phyloP scores from a whole-genome alignment of 2,797 vertebrate species.

The Leontocebus nigricollis region DNA sequence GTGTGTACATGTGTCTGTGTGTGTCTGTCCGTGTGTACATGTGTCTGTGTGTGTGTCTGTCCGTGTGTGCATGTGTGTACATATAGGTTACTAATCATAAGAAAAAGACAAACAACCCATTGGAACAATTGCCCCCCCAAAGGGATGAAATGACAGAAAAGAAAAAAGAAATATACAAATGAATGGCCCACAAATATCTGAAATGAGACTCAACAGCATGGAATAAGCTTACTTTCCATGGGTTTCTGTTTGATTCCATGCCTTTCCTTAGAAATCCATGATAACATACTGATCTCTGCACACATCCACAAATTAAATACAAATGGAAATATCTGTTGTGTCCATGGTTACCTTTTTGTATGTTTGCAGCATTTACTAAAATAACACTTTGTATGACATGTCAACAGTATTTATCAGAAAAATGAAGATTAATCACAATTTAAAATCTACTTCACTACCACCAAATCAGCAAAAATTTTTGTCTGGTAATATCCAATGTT shows the following conservation, averaged over 20 bases:
- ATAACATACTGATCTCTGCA: not conserved
- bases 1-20: not conserved
- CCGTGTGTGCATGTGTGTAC: fast-evolving
- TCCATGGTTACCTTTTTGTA: not conserved
- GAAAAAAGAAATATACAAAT: not conserved
- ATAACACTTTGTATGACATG: not conserved
- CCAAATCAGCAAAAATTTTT: not conserved
- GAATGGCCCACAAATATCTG: not conserved
- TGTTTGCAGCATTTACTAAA: constrained; percentile 4
- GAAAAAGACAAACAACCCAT: not conserved
- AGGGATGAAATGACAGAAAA: not conserved
- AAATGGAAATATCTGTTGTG: not conserved
- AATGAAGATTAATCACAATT: not conserved
- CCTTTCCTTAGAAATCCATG: not conserved
- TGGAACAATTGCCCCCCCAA: not conserved
- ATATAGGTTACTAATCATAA: not conserved
- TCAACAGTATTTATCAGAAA: not conserved
- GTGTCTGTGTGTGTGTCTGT: not conserved
- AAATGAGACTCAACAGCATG: not conserved
- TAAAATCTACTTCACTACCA: not conserved
- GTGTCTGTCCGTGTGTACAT: not conserved
- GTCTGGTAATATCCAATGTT: not conserved
- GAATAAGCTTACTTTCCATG: not conserved
- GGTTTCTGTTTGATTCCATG: not conserved
- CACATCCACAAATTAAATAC: not conserved